Conservation (phyloP, 2,888 invertebrate genomes). For the Mycalesis mineus region DNA sequence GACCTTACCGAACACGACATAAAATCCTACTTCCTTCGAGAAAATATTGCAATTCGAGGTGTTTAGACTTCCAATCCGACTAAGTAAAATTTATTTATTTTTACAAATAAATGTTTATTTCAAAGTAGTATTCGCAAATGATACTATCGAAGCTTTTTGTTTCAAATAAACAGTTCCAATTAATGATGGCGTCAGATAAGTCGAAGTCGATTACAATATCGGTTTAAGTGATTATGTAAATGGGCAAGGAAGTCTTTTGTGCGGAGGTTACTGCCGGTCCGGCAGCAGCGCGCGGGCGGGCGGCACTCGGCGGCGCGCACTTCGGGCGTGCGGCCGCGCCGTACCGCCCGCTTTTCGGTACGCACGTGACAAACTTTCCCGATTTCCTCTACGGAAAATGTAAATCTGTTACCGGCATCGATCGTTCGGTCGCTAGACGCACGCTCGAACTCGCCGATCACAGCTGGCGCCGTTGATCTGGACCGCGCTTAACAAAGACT, state of each 20-base stretch:
- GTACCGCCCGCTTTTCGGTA: conserved; percentile 58
- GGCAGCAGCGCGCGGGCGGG: conserved; percentile 52
- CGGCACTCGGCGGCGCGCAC: conserved; percentile 75
- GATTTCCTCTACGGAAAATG: conserved; percentile 75
- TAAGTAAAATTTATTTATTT: conserved; percentile 6
- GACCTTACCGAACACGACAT: conserved; percentile 62
- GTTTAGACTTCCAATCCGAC: conserved; percentile 14
- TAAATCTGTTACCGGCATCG: conserved; percentile 76
- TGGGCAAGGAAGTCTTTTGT: conserved; percentile 40
- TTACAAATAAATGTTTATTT: neutral
- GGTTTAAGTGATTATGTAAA: conserved; percentile 53
- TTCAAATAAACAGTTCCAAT: neutral
- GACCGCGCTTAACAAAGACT: conserved; percentile 68
- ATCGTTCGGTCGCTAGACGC: conserved; percentile 66
- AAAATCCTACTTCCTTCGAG: conserved; percentile 55
- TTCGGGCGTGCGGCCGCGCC: conserved; percentile 75
- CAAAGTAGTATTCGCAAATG: neutral
- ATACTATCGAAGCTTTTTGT: neutral
- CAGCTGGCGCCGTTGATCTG: conserved; percentile 69
- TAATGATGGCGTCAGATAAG: conserved; percentile 11
- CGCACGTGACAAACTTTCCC: conserved; percentile 75
- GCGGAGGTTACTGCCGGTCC: conserved; percentile 32
- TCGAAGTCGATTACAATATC: conserved; percentile 31
- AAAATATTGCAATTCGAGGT: conserved; percentile 12
- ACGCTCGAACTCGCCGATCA: conserved; percentile 64